phyloP scores from a whole-genome alignment of 2,113 vertebrate species.

The Lasiurus borealis region DNA sequence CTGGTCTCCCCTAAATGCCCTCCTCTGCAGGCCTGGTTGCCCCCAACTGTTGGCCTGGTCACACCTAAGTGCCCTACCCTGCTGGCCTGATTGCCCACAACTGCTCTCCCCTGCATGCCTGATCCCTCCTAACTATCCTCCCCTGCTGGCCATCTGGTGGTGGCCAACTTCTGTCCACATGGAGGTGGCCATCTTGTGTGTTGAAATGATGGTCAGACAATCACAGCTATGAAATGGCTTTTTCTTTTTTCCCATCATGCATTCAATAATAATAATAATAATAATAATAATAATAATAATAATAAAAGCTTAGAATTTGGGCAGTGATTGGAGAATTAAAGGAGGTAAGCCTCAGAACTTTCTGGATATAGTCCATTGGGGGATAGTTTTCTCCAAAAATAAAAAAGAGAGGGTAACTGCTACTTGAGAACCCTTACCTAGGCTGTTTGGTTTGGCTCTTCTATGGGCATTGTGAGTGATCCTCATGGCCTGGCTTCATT shows the following conservation, averaged over 20 bases:
- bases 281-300: background rate
- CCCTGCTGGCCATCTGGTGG: too few species aligned
- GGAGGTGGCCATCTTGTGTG: too few species aligned
- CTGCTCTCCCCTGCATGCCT: too few species aligned
- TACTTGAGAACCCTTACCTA: background rate
- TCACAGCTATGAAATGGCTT: background rate
- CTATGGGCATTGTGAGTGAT: background rate
- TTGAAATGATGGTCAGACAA: background rate
- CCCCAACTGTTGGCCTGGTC: too few species aligned
- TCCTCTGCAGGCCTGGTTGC: too few species aligned
- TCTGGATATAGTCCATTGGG: background rate
- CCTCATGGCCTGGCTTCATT: background rate
- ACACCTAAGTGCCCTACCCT: too few species aligned
- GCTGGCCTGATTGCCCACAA: too few species aligned
- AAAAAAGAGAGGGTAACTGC: background rate
- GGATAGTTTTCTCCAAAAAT: background rate
- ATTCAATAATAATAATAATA: background rate
- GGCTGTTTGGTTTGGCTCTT: background rate
- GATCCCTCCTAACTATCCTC: too few species aligned
- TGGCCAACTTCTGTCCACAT: too few species aligned
- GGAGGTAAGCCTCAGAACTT: background rate
- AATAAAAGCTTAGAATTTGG: background rate
- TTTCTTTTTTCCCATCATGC: background rate
- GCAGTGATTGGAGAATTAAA: background rate
- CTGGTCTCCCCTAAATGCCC: too few species aligned